A percentile compares a stretch with the other conserved stretches of the same genome.
Evolutionary conservation across 2,113 vertebrate genomes (phyloP).

Genomic region (Mirounga angustirostris): DNA sequence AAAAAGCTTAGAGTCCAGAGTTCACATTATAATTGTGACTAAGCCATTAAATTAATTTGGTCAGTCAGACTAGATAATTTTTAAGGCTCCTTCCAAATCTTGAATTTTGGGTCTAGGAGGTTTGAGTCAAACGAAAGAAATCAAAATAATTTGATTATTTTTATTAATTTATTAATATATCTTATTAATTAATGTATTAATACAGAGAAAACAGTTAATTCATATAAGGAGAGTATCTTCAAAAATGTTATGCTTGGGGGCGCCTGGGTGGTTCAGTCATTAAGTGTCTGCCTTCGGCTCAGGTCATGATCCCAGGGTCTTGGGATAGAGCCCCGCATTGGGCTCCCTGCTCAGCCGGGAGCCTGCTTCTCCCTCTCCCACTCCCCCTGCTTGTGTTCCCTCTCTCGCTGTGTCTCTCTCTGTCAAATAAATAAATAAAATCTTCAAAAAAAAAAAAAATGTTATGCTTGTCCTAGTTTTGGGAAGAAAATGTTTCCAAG

Average conservation of each 20-base stretch:
- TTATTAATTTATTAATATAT: too few species aligned
- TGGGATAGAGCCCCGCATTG: too few species aligned
- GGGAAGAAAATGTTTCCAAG: not conserved
- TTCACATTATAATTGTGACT: slow-evolving; percentile 9
- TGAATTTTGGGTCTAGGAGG: not conserved
- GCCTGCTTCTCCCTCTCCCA: too few species aligned
- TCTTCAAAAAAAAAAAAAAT: not conserved
- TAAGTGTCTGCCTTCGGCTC: too few species aligned
- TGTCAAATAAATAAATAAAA: too few species aligned
- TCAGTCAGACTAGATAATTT: slow-evolving; percentile 7
- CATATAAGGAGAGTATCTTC: not conserved
- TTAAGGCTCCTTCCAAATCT: not conserved
- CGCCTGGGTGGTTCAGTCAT: too few species aligned
- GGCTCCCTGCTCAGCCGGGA: too few species aligned
- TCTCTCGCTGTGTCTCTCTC: too few species aligned
- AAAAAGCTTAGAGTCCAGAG: not conserved
- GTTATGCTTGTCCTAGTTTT: not conserved
- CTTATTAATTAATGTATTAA: too few species aligned
- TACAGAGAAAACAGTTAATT: slow-evolving; percentile 2
- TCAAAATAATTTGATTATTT: not conserved
- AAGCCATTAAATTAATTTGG: not conserved
- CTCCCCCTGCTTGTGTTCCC: too few species aligned
- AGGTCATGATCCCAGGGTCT: too few species aligned
- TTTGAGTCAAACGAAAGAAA: slow-evolving; percentile 7
- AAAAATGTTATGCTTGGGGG: not conserved